Conservation (phyloP, 2,888 invertebrate genomes). For the Eugnorisma glareosa region DNA sequence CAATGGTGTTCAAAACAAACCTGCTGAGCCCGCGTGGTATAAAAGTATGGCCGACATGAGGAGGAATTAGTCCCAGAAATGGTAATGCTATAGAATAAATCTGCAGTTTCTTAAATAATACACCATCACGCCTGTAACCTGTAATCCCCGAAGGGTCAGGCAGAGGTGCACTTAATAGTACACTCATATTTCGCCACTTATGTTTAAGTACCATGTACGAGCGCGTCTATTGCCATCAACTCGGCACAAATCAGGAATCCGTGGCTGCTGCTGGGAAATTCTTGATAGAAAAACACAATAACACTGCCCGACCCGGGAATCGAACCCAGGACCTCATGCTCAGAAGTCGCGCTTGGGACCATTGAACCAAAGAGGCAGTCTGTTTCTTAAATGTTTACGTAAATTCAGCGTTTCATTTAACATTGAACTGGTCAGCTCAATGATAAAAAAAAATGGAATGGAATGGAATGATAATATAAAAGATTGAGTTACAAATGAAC, state of each 20-base stretch:
- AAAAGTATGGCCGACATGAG: no score
- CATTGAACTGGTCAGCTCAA: constrained; percentile 5
- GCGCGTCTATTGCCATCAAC: neutral
- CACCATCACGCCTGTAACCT: no score
- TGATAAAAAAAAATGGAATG: neutral
- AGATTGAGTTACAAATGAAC: neutral
- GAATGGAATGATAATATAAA: constrained; percentile 1
- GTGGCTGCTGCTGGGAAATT: neutral
- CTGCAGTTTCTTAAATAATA: neutral
- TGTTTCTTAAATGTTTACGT: neutral
- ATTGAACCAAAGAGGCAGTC: neutral
- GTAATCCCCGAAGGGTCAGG: no score
- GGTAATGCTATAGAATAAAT: no score
- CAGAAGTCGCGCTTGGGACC: no score
- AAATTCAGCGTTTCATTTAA: neutral
- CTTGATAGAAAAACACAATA: neutral
- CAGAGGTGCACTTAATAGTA: no score
- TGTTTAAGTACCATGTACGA: neutral
- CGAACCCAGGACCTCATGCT: neutral
- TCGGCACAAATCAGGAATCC: no score
- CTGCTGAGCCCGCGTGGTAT: no score
- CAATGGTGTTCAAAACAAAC: no score
- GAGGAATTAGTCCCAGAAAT: no score
- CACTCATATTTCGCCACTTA: no score
- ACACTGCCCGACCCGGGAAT: neutral